These are phyloP conservation scores for Phataginus tetradactyla DNA, from an alignment of 2,797 vertebrate species.

Conservation along the genomic window DNA sequence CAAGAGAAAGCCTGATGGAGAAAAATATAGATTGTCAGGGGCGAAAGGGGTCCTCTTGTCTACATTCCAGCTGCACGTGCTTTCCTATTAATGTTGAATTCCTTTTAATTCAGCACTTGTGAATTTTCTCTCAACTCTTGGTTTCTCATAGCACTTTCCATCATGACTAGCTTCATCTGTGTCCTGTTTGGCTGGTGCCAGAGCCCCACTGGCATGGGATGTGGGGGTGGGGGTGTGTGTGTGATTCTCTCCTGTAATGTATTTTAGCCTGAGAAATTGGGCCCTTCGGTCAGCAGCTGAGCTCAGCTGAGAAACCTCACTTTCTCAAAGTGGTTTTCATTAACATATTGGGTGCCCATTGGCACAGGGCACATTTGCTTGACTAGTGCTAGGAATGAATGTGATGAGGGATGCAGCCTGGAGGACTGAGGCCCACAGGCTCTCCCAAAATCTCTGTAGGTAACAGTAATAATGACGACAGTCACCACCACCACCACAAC, in stretches of 20 bases:
- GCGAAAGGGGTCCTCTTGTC: background rate
- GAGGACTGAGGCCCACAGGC: background rate
- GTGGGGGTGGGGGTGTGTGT: rapidly evolving
- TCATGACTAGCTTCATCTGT: slow-evolving; percentile 53
- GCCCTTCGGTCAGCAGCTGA: background rate
- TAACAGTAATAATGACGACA: background rate
- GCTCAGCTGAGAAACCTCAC: background rate
- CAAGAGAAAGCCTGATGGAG: slow-evolving; percentile 74
- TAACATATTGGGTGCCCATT: background rate
- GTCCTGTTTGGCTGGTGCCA: slow-evolving; percentile 46
- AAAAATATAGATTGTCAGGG: background rate
- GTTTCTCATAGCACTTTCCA: slow-evolving; percentile 66
- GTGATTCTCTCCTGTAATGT: background rate
- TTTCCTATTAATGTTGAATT: slow-evolving; percentile 44
- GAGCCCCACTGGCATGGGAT: background rate
- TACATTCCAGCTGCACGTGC: background rate
- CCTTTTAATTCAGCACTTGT: background rate
- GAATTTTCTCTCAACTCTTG: background rate
- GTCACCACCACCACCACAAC: background rate
- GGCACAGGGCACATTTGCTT: background rate
- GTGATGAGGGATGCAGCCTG: background rate
- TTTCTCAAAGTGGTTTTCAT: background rate
- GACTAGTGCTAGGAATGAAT: background rate
- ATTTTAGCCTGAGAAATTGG: background rate
- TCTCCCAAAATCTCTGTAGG: background rate